phyloP scores from a whole-genome alignment of 2,113 vertebrate species.

The Prunella fulvescens region DNA sequence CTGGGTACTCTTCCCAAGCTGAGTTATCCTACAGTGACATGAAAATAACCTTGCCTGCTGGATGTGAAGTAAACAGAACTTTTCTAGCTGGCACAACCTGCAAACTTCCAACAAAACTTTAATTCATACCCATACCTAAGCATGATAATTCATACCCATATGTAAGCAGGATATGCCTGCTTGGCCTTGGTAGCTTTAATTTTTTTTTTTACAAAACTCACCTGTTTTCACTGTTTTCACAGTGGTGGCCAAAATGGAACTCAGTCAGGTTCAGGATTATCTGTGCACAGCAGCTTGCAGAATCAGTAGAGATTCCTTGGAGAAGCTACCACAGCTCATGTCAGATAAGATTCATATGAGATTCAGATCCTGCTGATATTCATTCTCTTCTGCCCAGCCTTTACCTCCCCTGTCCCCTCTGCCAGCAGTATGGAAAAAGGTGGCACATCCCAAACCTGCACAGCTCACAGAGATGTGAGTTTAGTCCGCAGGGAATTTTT shows the following conservation, averaged over 20 bases:
- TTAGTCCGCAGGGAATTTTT: neutral
- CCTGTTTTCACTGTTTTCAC: neutral
- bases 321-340: neutral
- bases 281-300: neutral
- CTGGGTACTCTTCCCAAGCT: neutral
- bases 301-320: neutral
- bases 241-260: neutral
- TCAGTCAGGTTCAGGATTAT: neutral
- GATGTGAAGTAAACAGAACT: neutral
- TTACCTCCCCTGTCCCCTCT: neutral
- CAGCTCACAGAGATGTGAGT: neutral
- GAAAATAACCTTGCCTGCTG: neutral
- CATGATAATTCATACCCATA: neutral
- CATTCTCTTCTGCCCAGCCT: neutral
- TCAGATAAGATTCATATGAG: neutral
- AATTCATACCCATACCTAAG: neutral
- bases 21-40: neutral
- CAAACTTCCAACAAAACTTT: neutral
- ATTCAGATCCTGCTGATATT: neutral
- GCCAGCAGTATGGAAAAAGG: neutral
- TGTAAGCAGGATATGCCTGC: neutral
- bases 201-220: neutral
- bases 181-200: fast-evolving
- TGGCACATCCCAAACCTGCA: neutral
- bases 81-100: neutral